Evolutionary conservation across 35 echinoderm and acorn worm species (phyloP).

Genomic region (Apostichopus japonicus): DNA sequence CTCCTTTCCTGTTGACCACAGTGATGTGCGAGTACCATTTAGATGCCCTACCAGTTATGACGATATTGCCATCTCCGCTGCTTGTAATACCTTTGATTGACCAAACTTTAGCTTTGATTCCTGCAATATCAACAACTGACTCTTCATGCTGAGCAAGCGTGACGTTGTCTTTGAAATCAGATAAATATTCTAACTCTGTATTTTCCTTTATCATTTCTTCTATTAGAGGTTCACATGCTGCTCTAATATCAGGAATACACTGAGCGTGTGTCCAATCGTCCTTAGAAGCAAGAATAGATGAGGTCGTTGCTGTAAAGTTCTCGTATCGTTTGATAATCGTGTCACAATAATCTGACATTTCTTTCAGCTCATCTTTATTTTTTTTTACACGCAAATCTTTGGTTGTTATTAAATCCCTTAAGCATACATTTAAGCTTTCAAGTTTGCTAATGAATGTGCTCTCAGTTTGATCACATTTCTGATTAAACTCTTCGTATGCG

Average conservation of each 20-base stretch:
- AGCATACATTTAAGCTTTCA: background rate
- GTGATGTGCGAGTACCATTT: background rate
- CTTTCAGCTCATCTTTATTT: background rate
- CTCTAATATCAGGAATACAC: conserved; percentile 12
- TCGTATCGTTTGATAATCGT: no score
- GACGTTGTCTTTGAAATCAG: background rate
- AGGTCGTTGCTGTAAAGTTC: background rate
- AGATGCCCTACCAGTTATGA: background rate
- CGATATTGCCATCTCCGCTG: background rate
- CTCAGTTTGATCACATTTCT: background rate
- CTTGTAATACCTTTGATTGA: background rate
- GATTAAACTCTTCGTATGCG: background rate
- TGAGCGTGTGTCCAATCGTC: background rate
- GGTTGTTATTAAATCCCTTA: background rate
- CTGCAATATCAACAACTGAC: background rate
- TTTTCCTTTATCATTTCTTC: background rate
- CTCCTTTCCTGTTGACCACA: background rate
- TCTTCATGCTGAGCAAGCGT: background rate
- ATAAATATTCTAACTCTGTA: background rate
- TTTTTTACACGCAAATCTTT: background rate
- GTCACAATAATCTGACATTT: background rate
- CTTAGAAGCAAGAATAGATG: background rate
- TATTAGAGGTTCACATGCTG: background rate
- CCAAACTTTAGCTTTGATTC: no score
- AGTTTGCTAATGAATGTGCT: background rate